Base-by-base conservation (phyloP, 2,888 invertebrate genomes). In the Isotomurus palustris region DNA sequence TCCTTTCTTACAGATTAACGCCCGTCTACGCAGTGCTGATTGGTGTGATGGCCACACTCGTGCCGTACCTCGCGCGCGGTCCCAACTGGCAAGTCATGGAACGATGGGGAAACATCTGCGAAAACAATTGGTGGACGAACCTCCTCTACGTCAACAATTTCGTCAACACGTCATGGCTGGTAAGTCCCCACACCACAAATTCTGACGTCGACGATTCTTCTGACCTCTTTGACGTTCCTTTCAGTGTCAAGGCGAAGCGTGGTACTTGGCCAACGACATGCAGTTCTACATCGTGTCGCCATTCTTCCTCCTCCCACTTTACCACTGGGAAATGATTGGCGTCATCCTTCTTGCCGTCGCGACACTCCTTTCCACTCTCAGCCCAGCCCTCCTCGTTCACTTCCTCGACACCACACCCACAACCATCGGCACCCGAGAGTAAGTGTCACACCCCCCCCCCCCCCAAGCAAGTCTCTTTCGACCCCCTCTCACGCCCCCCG, bases 341-440 rank as follows among this genome's bases (percentile, higher is more conserved):
- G 78, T 81, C 57, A 74, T 81, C 8, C 68, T 81, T 2, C 77
- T 84, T 58, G 80, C 82, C 5, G 77, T 64, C 4, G 44, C 50
- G 10, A 53, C 54, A 3, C 25, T 66, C n/a, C 61, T 53, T 1
- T 60, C 68, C 0, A 27, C 47, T 38, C 14, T 47, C 1, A 35
- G 38, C 5, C 66, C 61, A 12, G 51, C 36, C 10, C 38, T 61
- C 4, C 21, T 66, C 2, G 58, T 59, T 5, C 50, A 45, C 25
- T 51, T 35, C 35, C 24, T 57, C 3, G 56, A 62, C 22, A 29
- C 51, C 1, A 36, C 53, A 5, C 66, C 68, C 10, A 54, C 62
- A 5, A 52, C 45, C 1, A 32, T 64, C 17, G 53, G 53, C 8
- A 56, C 59, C 10, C 29, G 58, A 58, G 55, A 55, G 67, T 67